A percentile compares a stretch with the other conserved stretches of the same genome.
These are phyloP conservation scores for Formica selysi DNA, from an alignment of 1,140 invertebrate genomes.

Conservation along the genomic window DNA sequence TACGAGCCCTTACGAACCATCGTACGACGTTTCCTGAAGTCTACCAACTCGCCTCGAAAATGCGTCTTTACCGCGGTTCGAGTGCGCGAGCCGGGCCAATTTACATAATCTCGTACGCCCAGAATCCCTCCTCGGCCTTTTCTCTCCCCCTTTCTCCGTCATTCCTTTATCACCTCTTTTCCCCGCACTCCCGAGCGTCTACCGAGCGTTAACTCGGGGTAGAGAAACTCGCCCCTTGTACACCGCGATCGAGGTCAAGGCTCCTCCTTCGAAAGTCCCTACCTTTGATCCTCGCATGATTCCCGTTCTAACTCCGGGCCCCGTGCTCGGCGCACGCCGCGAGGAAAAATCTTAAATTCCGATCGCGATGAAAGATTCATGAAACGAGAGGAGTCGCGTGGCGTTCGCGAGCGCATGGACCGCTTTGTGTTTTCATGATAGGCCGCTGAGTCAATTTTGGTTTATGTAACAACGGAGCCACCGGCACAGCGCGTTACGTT, in stretches of 20 bases:
- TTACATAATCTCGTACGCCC: conserved; percentile 71
- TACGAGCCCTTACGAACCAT: conserved; percentile 47
- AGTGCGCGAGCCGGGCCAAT: conserved; percentile 43
- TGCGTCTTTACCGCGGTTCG: conserved; percentile 56
- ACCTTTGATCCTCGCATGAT: conserved; percentile 67
- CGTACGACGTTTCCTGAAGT: conserved; percentile 37
- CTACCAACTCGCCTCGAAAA: conserved; percentile 52
- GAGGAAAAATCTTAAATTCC: conserved; percentile 75
- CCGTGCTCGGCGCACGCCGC: conserved; percentile 34
- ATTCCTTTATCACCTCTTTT: conserved; percentile 43
- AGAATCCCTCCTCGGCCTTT: conserved; percentile 65
- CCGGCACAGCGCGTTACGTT: conserved; percentile 48
- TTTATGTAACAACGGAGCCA: conserved; percentile 74
- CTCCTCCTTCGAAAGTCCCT: conserved; percentile 55
- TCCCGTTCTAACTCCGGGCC: conserved; percentile 31
- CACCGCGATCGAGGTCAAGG: conserved; percentile 71
- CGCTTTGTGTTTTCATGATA: conserved; percentile 57
- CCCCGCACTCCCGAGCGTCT: neutral
- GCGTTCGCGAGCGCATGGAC: conserved; percentile 26
- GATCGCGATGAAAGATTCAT: conserved; percentile 76
- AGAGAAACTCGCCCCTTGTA: conserved; percentile 43
- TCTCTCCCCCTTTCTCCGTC: conserved; percentile 39
- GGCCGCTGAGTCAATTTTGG: conserved; percentile 67
- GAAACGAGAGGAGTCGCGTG: conserved; percentile 70
- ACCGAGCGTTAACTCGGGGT: conserved; percentile 1